Percentiles rank a stretch among this genome's conserved stretches.
These are phyloP conservation scores for Hydrotaea diabolus DNA, from an alignment of 2,888 invertebrate genomes.

Conservation along the genomic window DNA sequence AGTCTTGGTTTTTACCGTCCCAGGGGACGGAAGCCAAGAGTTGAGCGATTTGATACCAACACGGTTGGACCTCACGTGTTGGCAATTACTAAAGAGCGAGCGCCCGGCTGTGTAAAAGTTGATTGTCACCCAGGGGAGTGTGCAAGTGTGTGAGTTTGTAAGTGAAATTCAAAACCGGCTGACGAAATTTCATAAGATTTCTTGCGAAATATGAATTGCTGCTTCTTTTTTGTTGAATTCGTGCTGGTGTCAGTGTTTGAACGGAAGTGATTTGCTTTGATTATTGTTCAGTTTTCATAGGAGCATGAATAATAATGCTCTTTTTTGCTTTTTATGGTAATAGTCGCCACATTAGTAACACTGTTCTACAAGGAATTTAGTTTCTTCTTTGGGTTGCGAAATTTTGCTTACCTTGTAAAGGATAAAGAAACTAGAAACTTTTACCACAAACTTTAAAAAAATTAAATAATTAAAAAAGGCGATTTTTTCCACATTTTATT, in stretches of 20 bases:
- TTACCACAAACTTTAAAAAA: no score
- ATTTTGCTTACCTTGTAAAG: no score
- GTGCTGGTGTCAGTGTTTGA: not conserved
- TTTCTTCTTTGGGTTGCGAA: no score
- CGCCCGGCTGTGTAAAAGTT: not conserved
- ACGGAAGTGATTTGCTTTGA: slow-evolving; percentile 2
- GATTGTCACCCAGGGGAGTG: no score
- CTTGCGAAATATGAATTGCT: slow-evolving; percentile 20
- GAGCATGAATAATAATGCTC: slow-evolving; percentile 25
- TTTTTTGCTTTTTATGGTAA: not conserved
- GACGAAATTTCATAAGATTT: slow-evolving; percentile 19
- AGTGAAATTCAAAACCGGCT: slow-evolving; percentile 8
- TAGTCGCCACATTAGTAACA: no score
- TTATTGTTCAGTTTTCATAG: not conserved
- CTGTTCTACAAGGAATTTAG: no score
- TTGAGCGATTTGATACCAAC: no score
- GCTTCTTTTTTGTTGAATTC: not conserved
- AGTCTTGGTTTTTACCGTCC: no score
- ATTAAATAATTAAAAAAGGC: no score
- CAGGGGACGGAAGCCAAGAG: not conserved
- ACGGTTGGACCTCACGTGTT: slow-evolving; percentile 20
- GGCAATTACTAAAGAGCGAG: not conserved
- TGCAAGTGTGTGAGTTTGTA: not conserved
- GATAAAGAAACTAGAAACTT: no score
- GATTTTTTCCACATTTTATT: no score